Percentiles rank a stretch among this genome's conserved stretches.
These are phyloP conservation scores for Zaprionus bogoriensis DNA, from an alignment of 2,888 invertebrate species.

Conservation along the genomic window DNA sequence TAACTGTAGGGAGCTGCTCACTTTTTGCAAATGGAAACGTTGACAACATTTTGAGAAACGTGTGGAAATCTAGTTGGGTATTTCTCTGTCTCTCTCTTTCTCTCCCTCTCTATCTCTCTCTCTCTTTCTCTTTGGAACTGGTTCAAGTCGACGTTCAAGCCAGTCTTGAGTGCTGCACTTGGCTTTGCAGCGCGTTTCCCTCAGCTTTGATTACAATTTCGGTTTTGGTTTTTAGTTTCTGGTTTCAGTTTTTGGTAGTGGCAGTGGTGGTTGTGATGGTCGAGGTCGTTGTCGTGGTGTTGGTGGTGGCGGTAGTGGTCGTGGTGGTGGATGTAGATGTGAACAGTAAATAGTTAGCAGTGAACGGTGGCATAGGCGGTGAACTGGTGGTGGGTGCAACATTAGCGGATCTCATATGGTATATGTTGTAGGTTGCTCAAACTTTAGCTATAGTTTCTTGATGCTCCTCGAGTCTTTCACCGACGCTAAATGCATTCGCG, in stretches of 20 bases:
- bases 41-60: slow-evolving; percentile 61
- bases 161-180: slow-evolving; percentile 5
- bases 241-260: not conserved
- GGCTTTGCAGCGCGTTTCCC: too few species aligned
- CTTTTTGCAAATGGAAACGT: slow-evolving; percentile 56
- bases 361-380: slow-evolving; percentile 40
- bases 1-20: slow-evolving; percentile 51
- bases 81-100: slow-evolving; percentile 28
- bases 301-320: slow-evolving; percentile 22
- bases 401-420: slow-evolving; percentile 25
- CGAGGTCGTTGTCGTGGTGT: slow-evolving; percentile 17
- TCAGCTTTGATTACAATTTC: not conserved
- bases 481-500: too few species aligned
- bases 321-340: slow-evolving; percentile 7
- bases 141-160: slow-evolving; percentile 26
- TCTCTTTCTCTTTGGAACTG: slow-evolving; percentile 32
- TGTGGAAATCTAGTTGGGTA: slow-evolving; percentile 18
- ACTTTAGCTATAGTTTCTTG: not conserved
- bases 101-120: slow-evolving; percentile 27
- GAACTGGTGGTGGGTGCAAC: slow-evolving; percentile 41
- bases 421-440: not conserved
- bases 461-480: too few species aligned
- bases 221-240: slow-evolving; percentile 5
- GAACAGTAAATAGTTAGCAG: slow-evolving; percentile 23
- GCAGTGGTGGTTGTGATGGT: slow-evolving; percentile 28